Evolutionary conservation across 2,888 invertebrate species (phyloP), one percentile per base, ranked within the genome.

Genomic region (Tethea ocularis): DNA sequence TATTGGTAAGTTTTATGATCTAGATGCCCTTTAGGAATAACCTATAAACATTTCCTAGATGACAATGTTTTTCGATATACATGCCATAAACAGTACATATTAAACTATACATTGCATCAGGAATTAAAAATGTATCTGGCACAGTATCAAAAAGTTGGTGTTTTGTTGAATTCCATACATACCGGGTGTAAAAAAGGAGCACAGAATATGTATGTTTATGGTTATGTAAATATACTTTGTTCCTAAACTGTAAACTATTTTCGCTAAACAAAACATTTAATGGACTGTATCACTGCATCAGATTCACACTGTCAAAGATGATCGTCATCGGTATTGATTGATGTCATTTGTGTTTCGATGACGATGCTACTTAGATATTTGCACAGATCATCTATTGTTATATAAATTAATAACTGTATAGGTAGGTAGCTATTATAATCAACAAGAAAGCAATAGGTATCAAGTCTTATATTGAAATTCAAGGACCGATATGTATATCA

Each of bases 1-100:
- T 91, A 97, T 99, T 72, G 98, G 98, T 97, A 88, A 93, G 94
- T 83, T 15, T 22, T 20, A 20, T 33, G 13, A 33, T 17, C 15
- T 54, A 13, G 20, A 46, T 20, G 20, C 10, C 46, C n/a, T 46
- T 46, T 8, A 41, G n/a, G 15, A 46, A n/a, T n/a, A n/a, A n/a
- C n/a, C n/a, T n/a, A n/a, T n/a, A n/a, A n/a, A n/a, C n/a, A n/a
- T n/a, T n/a, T n/a, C n/a, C n/a, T n/a, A n/a, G n/a, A n/a, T n/a
- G n/a, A n/a, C n/a, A n/a, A n/a, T n/a, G n/a, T n/a, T n/a, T n/a
- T n/a, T n/a, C n/a, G n/a, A n/a, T n/a, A n/a, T n/a, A n/a, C n/a
- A 38, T 33, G 29, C 29, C 29, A 33, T 7, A 10, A 33, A 33
- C 8, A 36, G n/a, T n/a, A n/a, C n/a, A n/a, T n/a, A n/a, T n/a